Conservation (phyloP, 2,797 vertebrate genomes). For the Thripadectes ignobilis region DNA sequence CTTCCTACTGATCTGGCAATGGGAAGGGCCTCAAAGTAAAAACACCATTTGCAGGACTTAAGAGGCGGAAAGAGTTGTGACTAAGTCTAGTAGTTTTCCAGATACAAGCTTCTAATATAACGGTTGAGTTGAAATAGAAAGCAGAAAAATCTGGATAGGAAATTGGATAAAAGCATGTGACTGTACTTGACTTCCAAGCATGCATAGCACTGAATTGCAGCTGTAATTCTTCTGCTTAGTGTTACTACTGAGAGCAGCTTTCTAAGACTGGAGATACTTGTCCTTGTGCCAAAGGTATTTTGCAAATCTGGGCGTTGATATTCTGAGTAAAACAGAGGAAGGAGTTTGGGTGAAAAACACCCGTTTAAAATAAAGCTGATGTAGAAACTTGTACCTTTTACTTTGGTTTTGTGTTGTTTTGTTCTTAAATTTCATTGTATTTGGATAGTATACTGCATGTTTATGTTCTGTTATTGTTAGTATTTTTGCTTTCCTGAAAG, state of each 20-base stretch:
- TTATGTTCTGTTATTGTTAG: background rate
- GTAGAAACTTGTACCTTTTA: background rate
- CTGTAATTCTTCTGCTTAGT: background rate
- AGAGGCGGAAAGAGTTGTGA: background rate
- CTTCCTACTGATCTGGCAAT: background rate
- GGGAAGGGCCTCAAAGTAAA: background rate
- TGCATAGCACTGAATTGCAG: background rate
- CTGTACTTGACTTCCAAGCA: background rate
- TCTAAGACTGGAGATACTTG: background rate
- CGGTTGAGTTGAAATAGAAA: constrained; percentile 12
- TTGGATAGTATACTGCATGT: background rate
- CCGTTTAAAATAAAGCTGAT: background rate
- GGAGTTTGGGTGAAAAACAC: background rate
- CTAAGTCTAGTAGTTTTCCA: constrained; percentile 8
- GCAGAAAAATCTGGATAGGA: background rate
- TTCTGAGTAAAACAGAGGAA: background rate
- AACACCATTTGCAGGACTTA: background rate
- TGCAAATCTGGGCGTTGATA: background rate
- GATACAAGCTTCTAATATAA: background rate
- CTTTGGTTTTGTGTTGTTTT: background rate
- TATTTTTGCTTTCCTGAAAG: background rate
- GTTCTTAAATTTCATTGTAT: background rate
- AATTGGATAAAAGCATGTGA: constrained; percentile 24
- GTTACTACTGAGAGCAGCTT: background rate
- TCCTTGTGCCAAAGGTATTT: background rate